Evolutionary conservation across 2,888 invertebrate species (phyloP).

Genomic region (Drosophila colorata): DNA sequence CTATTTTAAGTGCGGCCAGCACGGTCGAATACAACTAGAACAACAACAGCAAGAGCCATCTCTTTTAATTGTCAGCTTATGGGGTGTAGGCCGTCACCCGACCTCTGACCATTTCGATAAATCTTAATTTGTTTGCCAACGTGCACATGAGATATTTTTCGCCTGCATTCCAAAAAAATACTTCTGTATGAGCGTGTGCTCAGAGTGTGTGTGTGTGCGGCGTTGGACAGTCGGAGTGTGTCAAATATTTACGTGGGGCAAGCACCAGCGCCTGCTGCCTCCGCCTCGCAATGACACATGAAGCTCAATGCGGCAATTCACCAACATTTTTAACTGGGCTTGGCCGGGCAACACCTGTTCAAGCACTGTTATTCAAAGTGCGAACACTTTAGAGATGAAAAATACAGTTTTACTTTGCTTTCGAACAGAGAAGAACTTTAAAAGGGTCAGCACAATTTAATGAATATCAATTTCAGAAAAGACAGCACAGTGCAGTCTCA

Average conservation of each 20-base stretch:
- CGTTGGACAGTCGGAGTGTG: constrained; percentile 14
- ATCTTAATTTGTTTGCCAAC: constrained; percentile 76
- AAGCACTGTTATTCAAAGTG: constrained; percentile 8
- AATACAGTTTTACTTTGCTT: constrained; percentile 1
- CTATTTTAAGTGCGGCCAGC: constrained; percentile 38
- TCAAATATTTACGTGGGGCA: constrained; percentile 40
- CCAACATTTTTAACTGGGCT: constrained; percentile 19
- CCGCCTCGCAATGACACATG: not conserved
- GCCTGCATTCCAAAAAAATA: constrained; percentile 36
- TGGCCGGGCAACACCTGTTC: constrained; percentile 19
- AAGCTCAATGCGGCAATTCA: constrained; percentile 13
- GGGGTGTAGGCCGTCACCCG: constrained; percentile 18
- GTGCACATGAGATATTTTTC: constrained; percentile 66
- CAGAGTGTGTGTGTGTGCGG: constrained; percentile 9
- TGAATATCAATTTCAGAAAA: not conserved
- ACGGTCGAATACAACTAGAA: constrained; percentile 9
- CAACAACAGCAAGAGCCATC: constrained; percentile 1
- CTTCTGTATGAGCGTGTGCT: constrained; percentile 1
- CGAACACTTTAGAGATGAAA: constrained; percentile 9
- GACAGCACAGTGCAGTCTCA: not conserved
- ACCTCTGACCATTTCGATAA: constrained; percentile 59
- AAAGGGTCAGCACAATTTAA: not conserved
- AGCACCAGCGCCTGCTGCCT: constrained; percentile 9
- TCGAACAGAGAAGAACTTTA: not conserved
- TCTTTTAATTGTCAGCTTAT: constrained; percentile 45